A percentile compares a stretch with the other conserved stretches of the same genome.
phyloP scores from a whole-genome alignment of 2,113 vertebrate genomes.

The Empidonax traillii region DNA sequence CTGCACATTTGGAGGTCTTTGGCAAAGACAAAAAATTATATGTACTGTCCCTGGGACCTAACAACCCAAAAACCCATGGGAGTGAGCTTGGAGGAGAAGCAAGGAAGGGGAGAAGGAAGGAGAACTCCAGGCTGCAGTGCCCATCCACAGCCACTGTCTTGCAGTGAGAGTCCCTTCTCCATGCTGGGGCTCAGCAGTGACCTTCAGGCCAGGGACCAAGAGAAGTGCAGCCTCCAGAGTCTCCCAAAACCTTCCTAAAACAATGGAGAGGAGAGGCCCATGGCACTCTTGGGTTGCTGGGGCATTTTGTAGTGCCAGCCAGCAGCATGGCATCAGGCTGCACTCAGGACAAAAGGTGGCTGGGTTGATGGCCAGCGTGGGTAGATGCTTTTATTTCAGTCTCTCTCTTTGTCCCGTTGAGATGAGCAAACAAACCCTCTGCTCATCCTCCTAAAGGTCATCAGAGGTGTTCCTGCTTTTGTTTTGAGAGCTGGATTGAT shows the following conservation, averaged over 20 bases:
- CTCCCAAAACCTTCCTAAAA: background rate
- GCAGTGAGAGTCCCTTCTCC: background rate
- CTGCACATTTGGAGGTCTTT: background rate
- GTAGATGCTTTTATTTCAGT: constrained; percentile 37
- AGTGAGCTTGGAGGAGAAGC: background rate
- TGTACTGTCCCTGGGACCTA: background rate
- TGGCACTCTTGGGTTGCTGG: background rate
- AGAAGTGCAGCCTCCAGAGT: background rate
- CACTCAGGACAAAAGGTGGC: background rate
- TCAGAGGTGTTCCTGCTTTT: constrained; percentile 45
- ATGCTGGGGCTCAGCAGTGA: background rate
- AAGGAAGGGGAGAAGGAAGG: background rate
- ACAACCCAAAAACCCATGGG: background rate
- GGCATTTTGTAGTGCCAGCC: background rate
- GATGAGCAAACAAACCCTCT: constrained; percentile 43
- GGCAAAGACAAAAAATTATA: background rate
- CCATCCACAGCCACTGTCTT: background rate
- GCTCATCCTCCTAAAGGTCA: constrained; percentile 56
- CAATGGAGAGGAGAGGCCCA: background rate
- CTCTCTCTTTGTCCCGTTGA: constrained; percentile 22
- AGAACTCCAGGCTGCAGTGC: background rate
- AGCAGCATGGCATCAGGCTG: fast-evolving
- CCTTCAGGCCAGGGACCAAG: background rate
- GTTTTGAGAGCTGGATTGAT: constrained; percentile 45
- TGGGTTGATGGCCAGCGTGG: background rate